These are phyloP conservation scores for Stigmatopora nigra DNA, from an alignment of 2,113 vertebrate species.

Conservation along the genomic window DNA sequence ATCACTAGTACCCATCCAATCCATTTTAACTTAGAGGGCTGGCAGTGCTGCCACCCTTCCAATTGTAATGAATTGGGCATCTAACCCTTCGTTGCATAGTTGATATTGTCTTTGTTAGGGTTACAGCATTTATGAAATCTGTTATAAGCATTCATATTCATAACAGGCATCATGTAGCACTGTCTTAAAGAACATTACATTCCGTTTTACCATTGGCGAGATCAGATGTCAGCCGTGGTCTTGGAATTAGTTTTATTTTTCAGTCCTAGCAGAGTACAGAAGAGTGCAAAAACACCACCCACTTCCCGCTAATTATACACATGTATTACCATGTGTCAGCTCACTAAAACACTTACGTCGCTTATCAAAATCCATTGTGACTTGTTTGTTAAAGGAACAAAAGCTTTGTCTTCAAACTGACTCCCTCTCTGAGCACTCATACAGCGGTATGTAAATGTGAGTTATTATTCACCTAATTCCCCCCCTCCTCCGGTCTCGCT, in stretches of 20 bases:
- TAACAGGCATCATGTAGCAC: too few species aligned
- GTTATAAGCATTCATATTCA: too few species aligned
- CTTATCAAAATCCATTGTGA: constrained; percentile 32
- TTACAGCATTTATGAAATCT: too few species aligned
- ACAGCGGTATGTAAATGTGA: constrained; percentile 23
- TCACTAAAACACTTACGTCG: not conserved
- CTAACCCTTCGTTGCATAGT: too few species aligned
- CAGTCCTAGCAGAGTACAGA: not conserved
- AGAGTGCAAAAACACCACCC: not conserved
- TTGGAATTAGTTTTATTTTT: not conserved
- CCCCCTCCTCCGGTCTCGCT: constrained; percentile 13
- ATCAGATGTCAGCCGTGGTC: too few species aligned
- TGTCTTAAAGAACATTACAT: too few species aligned
- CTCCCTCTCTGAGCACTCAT: constrained; percentile 24
- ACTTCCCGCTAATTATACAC: constrained; percentile 2
- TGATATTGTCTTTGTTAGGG: too few species aligned
- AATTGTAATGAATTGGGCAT: too few species aligned
- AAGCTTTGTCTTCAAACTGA: constrained; percentile 33
- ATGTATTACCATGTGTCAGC: not conserved
- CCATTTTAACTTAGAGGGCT: too few species aligned
- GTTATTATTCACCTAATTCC: constrained; percentile 30
- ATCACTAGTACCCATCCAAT: too few species aligned
- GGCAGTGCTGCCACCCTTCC: too few species aligned
- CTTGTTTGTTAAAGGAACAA: constrained; percentile 45
- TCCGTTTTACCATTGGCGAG: too few species aligned